Percentiles rank a stretch among this genome's conserved stretches.
phyloP scores from a whole-genome alignment of 1,140 invertebrate species.

The Macrobrachium nipponense region DNA sequence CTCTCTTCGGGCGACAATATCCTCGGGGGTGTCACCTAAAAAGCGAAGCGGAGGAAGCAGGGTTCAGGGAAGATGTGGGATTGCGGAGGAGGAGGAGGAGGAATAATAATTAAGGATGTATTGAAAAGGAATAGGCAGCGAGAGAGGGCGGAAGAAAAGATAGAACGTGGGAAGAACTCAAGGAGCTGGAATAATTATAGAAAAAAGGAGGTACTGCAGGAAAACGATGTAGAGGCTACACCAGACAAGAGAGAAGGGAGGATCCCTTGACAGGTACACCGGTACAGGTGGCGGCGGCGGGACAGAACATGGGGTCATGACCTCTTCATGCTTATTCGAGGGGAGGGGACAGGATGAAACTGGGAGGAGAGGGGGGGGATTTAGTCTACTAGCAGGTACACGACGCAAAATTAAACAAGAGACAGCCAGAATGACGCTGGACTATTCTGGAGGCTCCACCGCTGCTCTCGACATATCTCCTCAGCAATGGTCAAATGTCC shows the following conservation, averaged over 20 bases:
- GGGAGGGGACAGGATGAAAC: not conserved
- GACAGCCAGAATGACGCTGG: too few relatives aligned
- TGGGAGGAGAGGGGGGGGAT: not conserved
- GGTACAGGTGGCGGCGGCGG: not conserved
- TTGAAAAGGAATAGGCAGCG: not conserved
- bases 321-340: not conserved
- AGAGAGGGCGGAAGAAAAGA: not conserved
- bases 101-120: not conserved
- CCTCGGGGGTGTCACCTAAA: too few relatives aligned
- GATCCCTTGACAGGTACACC: not conserved
- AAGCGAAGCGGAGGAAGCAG: too few relatives aligned
- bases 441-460: too few relatives aligned
- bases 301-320: not conserved
- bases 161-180: not conserved
- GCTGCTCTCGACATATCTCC: too few relatives aligned
- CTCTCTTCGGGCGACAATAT: too few relatives aligned
- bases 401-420: not conserved
- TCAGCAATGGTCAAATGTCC: too few relatives aligned
- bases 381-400: not conserved
- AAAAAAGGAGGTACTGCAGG: not conserved
- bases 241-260: not conserved
- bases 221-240: not conserved
- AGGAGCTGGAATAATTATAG: not conserved
- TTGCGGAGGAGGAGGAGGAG: not conserved
- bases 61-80: too few relatives aligned